Evolutionary conservation across 2,888 invertebrate species (phyloP), one percentile per base, ranked within the genome.

Genomic region (Oligia latruncula): DNA sequence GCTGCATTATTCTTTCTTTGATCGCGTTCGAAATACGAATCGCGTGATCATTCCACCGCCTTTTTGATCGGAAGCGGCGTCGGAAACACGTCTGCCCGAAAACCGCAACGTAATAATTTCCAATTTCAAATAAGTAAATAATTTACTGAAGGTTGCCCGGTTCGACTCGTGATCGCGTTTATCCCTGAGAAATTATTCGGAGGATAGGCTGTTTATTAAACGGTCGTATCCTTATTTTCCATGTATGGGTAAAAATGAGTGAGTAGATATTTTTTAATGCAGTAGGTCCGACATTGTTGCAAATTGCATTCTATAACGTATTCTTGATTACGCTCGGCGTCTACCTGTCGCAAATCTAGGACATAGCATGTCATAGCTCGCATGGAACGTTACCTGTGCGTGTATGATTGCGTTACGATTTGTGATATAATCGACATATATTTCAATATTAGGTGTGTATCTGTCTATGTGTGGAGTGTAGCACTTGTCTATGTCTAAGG

Each of bases 51-150:
- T 89, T 89, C 91, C 89, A 93, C 93, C 93, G 92, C 89, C 91
- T 90, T 90, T 88, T 86, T 84, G 90, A 93, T 95, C 94, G 95
- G 96, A 96, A 96, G 94, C 95, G 93, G 94, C 94, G 90, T 94
- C 94, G 96, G 96, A 96, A 95, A 95, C 96, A 95, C 96, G 96
- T 96, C 95, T 96, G 93, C 91, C 93, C 93, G 91, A 95, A 92
- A 95, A 97, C 96, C 96, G 93, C 97, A 96, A 94, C 91, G 90
- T 93, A 94, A 94, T 94, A 95, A 95, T 96, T 95, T 95, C 94
- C 95, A 96, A 96, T 96, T 96, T 96, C 93, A 94, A 95, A 95
- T 94, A 90, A 90, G 87, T 90, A 95, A 95, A 95, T 94, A 95
- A 95, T 95, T 93, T 93, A 92, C 90, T 92, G 93, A 94, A 94